Evolutionary conservation across 2,797 vertebrate species (phyloP).

Genomic region (Amniataba percoides): DNA sequence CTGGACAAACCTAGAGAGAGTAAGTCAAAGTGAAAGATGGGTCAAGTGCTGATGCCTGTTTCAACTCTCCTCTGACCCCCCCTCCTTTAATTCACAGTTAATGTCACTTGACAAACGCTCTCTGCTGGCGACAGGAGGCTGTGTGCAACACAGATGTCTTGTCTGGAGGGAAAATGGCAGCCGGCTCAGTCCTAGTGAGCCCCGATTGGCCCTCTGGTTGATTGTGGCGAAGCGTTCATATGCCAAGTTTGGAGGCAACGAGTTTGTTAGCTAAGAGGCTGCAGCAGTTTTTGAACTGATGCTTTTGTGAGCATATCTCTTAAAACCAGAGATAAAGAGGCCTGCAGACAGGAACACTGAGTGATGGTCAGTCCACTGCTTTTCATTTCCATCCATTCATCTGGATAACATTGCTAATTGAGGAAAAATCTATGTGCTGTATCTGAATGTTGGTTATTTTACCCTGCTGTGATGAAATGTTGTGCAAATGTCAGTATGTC

Average conservation of each 20-base stretch:
- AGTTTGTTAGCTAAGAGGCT: neutral
- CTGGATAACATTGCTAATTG: neutral
- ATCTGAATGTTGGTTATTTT: neutral
- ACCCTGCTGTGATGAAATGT: no score
- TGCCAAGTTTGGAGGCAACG: neutral
- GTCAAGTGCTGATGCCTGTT: constrained; percentile 7
- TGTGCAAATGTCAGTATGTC: neutral
- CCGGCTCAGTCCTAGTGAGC: constrained; percentile 2
- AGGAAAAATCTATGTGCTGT: neutral
- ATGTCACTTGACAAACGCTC: constrained; percentile 45
- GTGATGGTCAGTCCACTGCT: neutral
- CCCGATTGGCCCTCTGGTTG: constrained; percentile 11
- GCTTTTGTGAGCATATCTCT: neutral
- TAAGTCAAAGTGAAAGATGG: neutral
- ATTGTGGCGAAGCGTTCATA: neutral
- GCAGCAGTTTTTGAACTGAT: neutral
- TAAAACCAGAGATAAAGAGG: neutral
- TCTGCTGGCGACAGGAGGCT: constrained; percentile 34
- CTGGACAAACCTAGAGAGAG: neutral
- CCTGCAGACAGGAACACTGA: neutral
- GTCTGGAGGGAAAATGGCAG: constrained; percentile 42
- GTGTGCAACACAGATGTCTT: constrained; percentile 37
- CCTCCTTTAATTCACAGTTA: constrained; percentile 22
- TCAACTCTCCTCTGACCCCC: neutral
- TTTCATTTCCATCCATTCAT: neutral